Evolutionary conservation across 2,797 vertebrate genomes (phyloP).

Genomic region (Oryzias dopingdopingensis): DNA sequence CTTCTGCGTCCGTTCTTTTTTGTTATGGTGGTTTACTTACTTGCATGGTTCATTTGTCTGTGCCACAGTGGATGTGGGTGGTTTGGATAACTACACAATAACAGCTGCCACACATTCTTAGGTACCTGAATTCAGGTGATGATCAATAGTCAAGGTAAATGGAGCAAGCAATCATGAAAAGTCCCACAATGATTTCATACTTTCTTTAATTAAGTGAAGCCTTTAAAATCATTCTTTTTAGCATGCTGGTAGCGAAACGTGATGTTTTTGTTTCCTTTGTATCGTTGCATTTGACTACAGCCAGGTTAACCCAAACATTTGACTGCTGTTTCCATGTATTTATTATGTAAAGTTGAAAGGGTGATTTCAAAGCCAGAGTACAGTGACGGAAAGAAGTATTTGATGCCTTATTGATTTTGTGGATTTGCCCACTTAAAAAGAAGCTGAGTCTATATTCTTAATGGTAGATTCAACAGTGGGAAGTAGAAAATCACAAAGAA

Average conservation of each 20-base stretch:
- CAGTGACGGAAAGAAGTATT: no score
- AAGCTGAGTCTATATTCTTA: slow-evolving; percentile 38
- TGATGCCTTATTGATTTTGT: slow-evolving; percentile 53
- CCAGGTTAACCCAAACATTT: slow-evolving; percentile 61
- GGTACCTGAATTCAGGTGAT: slow-evolving; percentile 53
- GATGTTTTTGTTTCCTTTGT: slow-evolving; percentile 7
- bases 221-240: neutral
- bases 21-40: slow-evolving; percentile 26
- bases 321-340: slow-evolving; percentile 66
- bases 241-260: neutral
- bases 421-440: slow-evolving; percentile 72
- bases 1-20: slow-evolving; percentile 4
- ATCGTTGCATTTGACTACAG: slow-evolving; percentile 61
- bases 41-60: slow-evolving; percentile 55
- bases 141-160: slow-evolving; percentile 60
- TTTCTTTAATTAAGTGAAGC: slow-evolving; percentile 1
- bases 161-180: slow-evolving; percentile 50
- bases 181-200: slow-evolving; percentile 29
- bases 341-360: slow-evolving; percentile 12
- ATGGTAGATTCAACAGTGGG: no score
- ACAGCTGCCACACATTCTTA: slow-evolving; percentile 56
- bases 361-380: no score
- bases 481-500: no score
- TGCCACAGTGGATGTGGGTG: slow-evolving; percentile 71
- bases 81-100: slow-evolving; percentile 73